Evolutionary conservation across 2,888 invertebrate genomes (phyloP).

Genomic region (Cryptosula pallasiana): DNA sequence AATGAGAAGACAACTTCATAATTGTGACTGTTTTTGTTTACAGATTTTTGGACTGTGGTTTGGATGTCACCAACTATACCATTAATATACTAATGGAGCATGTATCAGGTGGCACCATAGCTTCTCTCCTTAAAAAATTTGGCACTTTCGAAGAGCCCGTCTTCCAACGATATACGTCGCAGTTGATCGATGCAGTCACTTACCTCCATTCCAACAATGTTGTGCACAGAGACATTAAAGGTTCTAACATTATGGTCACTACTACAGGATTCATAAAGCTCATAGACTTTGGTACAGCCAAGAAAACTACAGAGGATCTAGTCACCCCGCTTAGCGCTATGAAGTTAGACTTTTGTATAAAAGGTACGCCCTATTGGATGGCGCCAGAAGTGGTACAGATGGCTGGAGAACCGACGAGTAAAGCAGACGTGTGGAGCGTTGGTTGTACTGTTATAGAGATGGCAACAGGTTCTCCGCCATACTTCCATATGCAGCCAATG

Average conservation of each 20-base stretch:
- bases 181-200: slow-evolving; percentile 12
- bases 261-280: slow-evolving; percentile 11
- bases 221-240: slow-evolving; percentile 23
- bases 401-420: slow-evolving; percentile 8
- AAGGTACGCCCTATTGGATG: slow-evolving; percentile 22
- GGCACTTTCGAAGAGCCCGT: slow-evolving; percentile 17
- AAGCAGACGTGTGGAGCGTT: slow-evolving; percentile 16
- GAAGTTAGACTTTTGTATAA: slow-evolving; percentile 24
- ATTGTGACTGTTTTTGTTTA: not conserved
- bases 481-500: slow-evolving; percentile 23
- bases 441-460: slow-evolving; percentile 19
- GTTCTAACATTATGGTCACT: slow-evolving; percentile 17
- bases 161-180: not conserved
- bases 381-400: slow-evolving; percentile 20
- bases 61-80: slow-evolving; percentile 11
- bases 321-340: slow-evolving; percentile 17
- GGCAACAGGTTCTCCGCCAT: slow-evolving; percentile 19
- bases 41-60: slow-evolving; percentile 22
- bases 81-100: slow-evolving; percentile 20
- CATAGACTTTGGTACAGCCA: slow-evolving; percentile 23
- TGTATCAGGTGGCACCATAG: slow-evolving; percentile 13
- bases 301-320: slow-evolving; percentile 16
- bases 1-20: not conserved
- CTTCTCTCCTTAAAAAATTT: slow-evolving; percentile 16
- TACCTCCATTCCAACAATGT: slow-evolving; percentile 23